Conservation (phyloP, 2,888 invertebrate genomes). For the Nycteola revayana region DNA sequence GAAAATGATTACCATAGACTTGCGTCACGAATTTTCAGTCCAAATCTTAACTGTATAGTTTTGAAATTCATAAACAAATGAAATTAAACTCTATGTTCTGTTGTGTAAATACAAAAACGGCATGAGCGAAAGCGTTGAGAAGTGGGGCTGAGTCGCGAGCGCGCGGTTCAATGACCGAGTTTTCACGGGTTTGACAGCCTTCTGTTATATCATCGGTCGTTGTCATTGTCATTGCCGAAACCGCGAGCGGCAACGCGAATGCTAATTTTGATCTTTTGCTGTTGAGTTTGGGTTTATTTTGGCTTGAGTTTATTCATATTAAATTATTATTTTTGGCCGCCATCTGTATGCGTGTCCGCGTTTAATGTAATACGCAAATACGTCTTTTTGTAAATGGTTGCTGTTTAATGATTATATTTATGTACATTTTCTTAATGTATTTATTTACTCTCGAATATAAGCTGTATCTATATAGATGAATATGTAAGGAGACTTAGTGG, state of each 20-base stretch:
- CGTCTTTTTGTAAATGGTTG: slow-evolving; percentile 22
- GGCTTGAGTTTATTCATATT: slow-evolving; percentile 34
- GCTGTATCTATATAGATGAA: no score
- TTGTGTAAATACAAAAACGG: slow-evolving; percentile 64
- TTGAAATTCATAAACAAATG: slow-evolving; percentile 36
- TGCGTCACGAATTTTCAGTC: slow-evolving; percentile 49
- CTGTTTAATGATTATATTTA: no score
- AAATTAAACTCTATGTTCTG: slow-evolving; percentile 60
- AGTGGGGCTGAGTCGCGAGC: slow-evolving; percentile 56
- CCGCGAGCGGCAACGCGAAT: slow-evolving; percentile 44
- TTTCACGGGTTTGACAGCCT: slow-evolving; percentile 82
- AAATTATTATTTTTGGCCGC: slow-evolving; percentile 33
- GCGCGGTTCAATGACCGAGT: slow-evolving; percentile 80
- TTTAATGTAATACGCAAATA: slow-evolving; percentile 30
- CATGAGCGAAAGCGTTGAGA: slow-evolving; percentile 63
- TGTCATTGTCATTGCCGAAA: slow-evolving; percentile 83
- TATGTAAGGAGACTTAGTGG: no score
- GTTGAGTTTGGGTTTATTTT: slow-evolving; percentile 51
- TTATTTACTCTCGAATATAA: no score
- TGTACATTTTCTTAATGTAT: no score
- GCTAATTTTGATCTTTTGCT: slow-evolving; percentile 62
- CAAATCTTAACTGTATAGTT: slow-evolving; percentile 57
- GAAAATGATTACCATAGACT: slow-evolving; percentile 40
- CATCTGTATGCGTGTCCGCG: slow-evolving; percentile 29
- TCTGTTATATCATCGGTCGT: slow-evolving; percentile 80